Conservation (phyloP, 2,113 vertebrate species). For the Gymnobelideus leadbeateri region DNA sequence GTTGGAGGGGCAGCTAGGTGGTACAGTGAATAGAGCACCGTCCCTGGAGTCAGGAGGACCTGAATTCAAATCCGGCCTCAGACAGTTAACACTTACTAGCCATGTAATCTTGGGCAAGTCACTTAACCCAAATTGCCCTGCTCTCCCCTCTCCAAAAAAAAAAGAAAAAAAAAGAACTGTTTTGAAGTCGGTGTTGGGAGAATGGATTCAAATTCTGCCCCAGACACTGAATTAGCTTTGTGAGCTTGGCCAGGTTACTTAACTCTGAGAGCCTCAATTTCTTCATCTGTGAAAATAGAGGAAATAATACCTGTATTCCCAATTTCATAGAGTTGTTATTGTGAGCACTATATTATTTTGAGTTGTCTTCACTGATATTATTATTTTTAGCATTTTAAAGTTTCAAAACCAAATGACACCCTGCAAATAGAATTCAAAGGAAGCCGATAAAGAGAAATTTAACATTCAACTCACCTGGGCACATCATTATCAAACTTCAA, state of each 20-base stretch:
- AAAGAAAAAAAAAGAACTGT: no score
- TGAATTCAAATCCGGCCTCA: no score
- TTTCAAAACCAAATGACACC: background rate
- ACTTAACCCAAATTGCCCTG: no score
- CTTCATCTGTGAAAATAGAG: background rate
- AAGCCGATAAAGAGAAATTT: background rate
- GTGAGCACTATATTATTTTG: background rate
- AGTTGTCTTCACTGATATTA: background rate
- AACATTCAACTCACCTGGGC: background rate
- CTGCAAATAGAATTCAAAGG: background rate
- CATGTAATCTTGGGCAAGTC: no score
- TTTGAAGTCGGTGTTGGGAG: background rate
- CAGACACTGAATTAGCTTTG: background rate
- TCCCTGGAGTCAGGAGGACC: no score
- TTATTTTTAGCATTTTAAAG: background rate
- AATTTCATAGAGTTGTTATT: background rate
- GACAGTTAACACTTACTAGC: no score
- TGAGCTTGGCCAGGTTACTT: background rate
- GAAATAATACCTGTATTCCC: background rate
- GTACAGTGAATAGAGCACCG: no score
- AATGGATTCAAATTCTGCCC: background rate
- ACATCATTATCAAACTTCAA: background rate
- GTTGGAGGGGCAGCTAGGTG: no score
- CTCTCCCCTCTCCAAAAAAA: no score
- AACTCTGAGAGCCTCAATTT: background rate